phyloP scores from a whole-genome alignment of 2,113 vertebrate species.

The Catagonus wagneri region DNA sequence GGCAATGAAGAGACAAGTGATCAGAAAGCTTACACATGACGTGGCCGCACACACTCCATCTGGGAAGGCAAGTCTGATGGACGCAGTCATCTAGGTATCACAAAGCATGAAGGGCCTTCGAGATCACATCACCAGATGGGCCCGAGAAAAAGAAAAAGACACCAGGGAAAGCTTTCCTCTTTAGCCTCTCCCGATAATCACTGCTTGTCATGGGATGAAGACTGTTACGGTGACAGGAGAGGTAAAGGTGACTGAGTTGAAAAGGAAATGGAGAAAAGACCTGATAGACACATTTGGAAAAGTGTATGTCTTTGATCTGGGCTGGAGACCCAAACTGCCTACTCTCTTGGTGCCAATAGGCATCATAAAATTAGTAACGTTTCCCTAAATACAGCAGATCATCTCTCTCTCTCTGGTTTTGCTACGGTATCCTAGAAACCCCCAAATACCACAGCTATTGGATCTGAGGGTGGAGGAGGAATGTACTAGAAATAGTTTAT shows the following conservation, averaged over 20 bases:
- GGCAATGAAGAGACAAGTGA: not conserved
- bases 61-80: not conserved
- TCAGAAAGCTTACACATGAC: not conserved
- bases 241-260: not conserved
- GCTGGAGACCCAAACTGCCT: not conserved
- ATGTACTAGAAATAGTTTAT: not conserved
- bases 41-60: not conserved
- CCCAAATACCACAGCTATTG: constrained; percentile 19
- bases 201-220: constrained; percentile 29
- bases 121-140: not conserved
- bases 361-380: constrained; percentile 52
- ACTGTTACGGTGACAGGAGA: not conserved
- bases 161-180: constrained; percentile 6
- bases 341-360: not conserved
- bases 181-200: not conserved
- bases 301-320: not conserved
- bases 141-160: constrained; percentile 15
- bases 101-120: not conserved
- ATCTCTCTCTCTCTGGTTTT: constrained; percentile 47
- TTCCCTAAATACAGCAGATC: constrained; percentile 46
- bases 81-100: not conserved
- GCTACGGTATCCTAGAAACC: constrained; percentile 49
- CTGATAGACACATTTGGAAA: constrained; percentile 42
- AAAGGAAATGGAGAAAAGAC: not conserved
- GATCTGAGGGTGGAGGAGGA: not conserved